These are phyloP conservation scores for Harmothoe impar DNA, from an alignment of 2,888 invertebrate genomes.

Conservation along the genomic window DNA sequence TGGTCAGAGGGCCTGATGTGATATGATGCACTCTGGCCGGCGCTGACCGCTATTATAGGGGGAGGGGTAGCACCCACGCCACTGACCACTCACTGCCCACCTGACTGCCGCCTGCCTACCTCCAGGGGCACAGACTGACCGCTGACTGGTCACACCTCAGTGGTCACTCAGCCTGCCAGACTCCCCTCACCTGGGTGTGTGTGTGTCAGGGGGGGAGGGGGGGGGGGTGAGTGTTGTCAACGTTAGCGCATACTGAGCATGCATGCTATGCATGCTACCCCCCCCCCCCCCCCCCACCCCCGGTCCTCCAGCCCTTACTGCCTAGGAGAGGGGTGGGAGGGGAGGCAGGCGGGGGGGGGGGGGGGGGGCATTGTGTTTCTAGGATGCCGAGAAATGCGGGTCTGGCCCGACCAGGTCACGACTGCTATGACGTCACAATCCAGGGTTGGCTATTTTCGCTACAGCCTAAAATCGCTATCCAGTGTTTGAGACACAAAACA, in stretches of 20 bases:
- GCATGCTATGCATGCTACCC: background rate
- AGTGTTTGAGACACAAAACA: too few relatives aligned
- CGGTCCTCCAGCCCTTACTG: background rate
- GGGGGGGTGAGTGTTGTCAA: background rate
- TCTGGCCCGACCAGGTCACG: too few relatives aligned
- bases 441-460: too few relatives aligned
- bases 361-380: background rate
- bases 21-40: slow-evolving; percentile 27
- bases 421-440: too few relatives aligned
- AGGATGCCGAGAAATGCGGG: background rate
- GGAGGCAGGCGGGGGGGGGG: background rate
- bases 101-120: background rate
- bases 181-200: background rate
- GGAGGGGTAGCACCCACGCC: background rate
- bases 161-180: background rate
- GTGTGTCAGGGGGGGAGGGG: background rate
- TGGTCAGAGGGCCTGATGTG: slow-evolving; percentile 23
- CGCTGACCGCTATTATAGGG: background rate
- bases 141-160: background rate
- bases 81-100: background rate
- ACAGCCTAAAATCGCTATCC: too few relatives aligned
- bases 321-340: background rate
- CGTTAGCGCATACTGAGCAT: background rate
- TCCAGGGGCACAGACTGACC: background rate
- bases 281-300: background rate